phyloP scores from a whole-genome alignment of 2,888 invertebrate species.

The Nipponacmea schrenckii region DNA sequence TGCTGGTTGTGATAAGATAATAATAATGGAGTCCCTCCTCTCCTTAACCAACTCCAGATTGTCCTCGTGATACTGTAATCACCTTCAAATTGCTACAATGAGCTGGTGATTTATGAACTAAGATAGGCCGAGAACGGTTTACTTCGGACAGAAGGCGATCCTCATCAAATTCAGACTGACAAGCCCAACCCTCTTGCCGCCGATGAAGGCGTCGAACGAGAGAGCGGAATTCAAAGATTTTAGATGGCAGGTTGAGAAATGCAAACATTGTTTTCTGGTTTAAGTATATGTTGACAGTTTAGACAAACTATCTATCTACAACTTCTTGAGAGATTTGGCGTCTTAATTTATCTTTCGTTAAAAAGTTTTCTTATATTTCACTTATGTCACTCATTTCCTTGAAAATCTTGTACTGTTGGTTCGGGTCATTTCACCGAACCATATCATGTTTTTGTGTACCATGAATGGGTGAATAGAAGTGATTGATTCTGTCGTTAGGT shows the following conservation, averaged over 20 bases:
- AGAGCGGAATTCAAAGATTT: not conserved
- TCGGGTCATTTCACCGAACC: no score
- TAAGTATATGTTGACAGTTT: not conserved
- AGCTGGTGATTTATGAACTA: conserved; percentile 1
- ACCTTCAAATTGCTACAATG: not conserved
- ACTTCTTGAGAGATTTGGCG: not conserved
- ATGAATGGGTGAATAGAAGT: no score
- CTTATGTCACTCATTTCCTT: no score
- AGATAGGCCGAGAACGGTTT: not conserved
- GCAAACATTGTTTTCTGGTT: conserved; percentile 6
- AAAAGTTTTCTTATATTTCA: not conserved
- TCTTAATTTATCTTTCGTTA: not conserved
- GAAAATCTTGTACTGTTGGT: no score
- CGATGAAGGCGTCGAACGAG: not conserved
- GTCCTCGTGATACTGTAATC: not conserved
- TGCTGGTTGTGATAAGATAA: conserved; percentile 5
- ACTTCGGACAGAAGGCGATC: not conserved
- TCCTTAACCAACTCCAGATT: conserved; percentile 1
- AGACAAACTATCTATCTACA: not conserved
- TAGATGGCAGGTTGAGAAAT: conserved; percentile 4
- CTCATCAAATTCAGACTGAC: not conserved
- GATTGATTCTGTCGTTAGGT: no score
- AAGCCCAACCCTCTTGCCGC: not conserved
- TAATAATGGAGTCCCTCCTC: conserved; percentile 5
- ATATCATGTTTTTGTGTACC: no score